Percentiles rank a stretch among this genome's conserved stretches.
Evolutionary conservation across 2,113 vertebrate species (phyloP).

Genomic region (Pelodiscus sinensis): DNA sequence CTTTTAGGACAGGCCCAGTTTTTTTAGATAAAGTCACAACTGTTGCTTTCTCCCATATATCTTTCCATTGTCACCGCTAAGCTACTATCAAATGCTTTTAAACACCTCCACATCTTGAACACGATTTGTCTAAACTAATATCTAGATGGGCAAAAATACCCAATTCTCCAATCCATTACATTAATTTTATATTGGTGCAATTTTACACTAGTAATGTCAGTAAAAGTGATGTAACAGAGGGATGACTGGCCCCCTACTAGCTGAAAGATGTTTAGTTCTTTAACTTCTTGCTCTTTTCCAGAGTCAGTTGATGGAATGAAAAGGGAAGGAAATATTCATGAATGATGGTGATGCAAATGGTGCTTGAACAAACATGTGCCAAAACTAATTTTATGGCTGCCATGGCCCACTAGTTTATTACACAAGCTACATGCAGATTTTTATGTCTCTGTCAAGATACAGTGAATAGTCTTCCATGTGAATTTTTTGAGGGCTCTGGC

Average conservation of each 20-base stretch:
- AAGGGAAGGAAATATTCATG: neutral
- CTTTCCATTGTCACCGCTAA: rapidly evolving
- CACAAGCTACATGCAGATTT: neutral
- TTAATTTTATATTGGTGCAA: neutral
- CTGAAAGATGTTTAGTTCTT: neutral
- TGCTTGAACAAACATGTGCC: neutral
- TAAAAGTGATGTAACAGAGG: neutral
- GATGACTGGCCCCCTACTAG: neutral
- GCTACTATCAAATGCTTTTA: neutral
- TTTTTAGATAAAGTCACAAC: neutral
- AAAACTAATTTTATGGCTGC: neutral
- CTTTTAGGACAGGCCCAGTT: neutral
- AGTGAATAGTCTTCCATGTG: neutral
- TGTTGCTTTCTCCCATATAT: neutral
- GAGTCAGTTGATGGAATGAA: neutral
- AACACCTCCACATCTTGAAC: neutral
- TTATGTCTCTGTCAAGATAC: neutral
- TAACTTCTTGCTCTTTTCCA: neutral
- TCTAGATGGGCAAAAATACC: neutral
- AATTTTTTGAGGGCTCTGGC: neutral
- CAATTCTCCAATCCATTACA: neutral
- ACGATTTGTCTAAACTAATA: neutral
- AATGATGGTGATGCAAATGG: neutral
- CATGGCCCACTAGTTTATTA: neutral
- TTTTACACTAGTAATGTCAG: no score